Evolutionary conservation across 2,888 invertebrate species (phyloP).

Genomic region (Hydropsyche betteni): DNA sequence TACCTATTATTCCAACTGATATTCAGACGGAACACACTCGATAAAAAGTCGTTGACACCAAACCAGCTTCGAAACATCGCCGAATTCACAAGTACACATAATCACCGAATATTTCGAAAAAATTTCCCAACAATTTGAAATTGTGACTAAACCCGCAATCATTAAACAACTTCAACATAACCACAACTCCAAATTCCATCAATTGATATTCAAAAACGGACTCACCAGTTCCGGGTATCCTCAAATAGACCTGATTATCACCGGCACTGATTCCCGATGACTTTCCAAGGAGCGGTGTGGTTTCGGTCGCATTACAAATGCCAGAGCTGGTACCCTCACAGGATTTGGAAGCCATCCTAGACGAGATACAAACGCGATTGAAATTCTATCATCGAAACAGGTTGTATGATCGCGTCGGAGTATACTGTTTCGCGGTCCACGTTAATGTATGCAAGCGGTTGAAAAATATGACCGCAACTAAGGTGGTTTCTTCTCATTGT

Average conservation of each 20-base stretch:
- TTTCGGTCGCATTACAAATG: not conserved
- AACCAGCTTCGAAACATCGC: no score
- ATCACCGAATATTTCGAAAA: no score
- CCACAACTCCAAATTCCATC: no score
- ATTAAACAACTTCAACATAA: no score
- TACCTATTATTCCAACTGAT: no score
- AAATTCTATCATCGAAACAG: no score
- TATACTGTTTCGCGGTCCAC: not conserved
- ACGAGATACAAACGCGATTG: not conserved
- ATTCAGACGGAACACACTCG: no score
- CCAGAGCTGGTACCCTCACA: not conserved
- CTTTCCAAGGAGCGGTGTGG: not conserved
- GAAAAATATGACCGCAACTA: not conserved
- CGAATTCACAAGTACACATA: no score
- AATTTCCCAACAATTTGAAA: no score
- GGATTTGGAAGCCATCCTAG: not conserved
- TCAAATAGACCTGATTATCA: not conserved
- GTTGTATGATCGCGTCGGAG: not conserved
- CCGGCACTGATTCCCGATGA: not conserved
- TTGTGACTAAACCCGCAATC: no score
- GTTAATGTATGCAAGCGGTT: slow-evolving; percentile 10
- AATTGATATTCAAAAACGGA: not conserved
- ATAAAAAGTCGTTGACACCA: no score
- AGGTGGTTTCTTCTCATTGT: not conserved
- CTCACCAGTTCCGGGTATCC: slow-evolving; percentile 4